Conservation (phyloP, 2,888 invertebrate genomes). For the Trichogramma dendrolimi region DNA sequence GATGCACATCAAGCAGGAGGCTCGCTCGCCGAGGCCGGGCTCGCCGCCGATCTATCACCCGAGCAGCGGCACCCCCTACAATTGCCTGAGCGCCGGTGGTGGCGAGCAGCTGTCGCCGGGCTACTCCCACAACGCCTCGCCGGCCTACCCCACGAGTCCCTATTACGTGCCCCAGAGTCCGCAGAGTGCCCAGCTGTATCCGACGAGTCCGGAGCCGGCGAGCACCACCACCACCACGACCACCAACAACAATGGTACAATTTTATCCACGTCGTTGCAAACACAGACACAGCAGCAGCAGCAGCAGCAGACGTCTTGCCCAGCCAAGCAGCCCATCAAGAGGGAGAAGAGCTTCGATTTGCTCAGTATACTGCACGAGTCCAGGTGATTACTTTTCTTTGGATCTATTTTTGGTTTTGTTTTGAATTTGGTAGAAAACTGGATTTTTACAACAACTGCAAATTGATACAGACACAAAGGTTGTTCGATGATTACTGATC, state of each 20-base stretch:
- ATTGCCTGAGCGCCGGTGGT: slow-evolving; percentile 34
- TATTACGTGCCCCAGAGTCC: slow-evolving; percentile 50
- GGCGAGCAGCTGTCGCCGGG: slow-evolving; percentile 43
- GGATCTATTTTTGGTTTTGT: slow-evolving; percentile 3
- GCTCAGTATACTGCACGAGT: slow-evolving; percentile 48
- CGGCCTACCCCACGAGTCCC: slow-evolving; percentile 49
- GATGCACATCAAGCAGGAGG: slow-evolving; percentile 57
- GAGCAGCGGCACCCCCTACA: slow-evolving; percentile 42
- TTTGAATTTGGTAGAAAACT: not conserved
- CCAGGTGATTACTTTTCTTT: slow-evolving; percentile 40
- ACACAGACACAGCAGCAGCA: not conserved
- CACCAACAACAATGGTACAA: not conserved
- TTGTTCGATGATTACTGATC: too few relatives aligned
- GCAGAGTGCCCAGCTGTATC: slow-evolving; percentile 49
- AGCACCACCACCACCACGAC: not conserved
- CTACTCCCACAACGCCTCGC: slow-evolving; percentile 48
- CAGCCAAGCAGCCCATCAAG: slow-evolving; percentile 44
- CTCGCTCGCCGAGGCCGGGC: slow-evolving; percentile 48
- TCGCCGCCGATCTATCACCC: slow-evolving; percentile 44
- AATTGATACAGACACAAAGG: too few relatives aligned
- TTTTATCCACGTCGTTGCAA: too few relatives aligned
- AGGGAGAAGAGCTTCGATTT: slow-evolving; percentile 49
- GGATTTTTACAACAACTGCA: too few relatives aligned
- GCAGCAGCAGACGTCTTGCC: not conserved
- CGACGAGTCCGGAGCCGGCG: slow-evolving; percentile 45